Evolutionary conservation across 2,797 vertebrate genomes (phyloP), one percentile per base, ranked within the genome.

Genomic region (Diplodus sargus): DNA sequence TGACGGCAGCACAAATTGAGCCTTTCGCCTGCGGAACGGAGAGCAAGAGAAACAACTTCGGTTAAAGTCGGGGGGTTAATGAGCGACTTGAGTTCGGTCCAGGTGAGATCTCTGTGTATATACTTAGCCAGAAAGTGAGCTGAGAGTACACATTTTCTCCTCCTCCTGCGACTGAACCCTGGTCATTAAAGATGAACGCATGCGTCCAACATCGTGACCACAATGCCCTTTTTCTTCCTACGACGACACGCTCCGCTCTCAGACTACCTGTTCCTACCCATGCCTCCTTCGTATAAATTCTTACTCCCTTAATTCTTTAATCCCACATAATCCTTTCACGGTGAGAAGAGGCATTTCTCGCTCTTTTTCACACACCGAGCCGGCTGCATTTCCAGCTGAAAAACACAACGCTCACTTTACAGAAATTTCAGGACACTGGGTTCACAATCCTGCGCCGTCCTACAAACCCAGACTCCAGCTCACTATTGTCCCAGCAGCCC

Each of bases 261-360:
- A 58, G 52, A 69, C 62, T 64, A 84, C 79, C 81, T 79, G 79
- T 75, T 85, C 81, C 47, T 56, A 43, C 8, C 42, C 14, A 66
- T 74, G 76, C 57, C n/a, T 75, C 28, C 56, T 65, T 74, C 7
- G 14, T 25, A 74, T 74, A 68, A 28, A 80, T 78, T 65, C 39
- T 60, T 75, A 70, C n/a, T 69, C 39, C 65, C 62, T 66, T 78
- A 79, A 82, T 76, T 86, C 68, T 52, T 74, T 85, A 87, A 88
- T 85, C 59, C 75, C 58, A 54, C 61, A 45, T 79, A 82, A 85
- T 84, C 70, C 71, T 73, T 84, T 78, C 47, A 68, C 39, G 56
- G 65, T 17, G 34, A 77, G 54, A 59, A 75, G 20, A 76, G 10
- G 8, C 48, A 56, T 61, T 81, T 67, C 18, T 73, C 1, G 78